Conservation (phyloP, 2,113 vertebrate genomes). For the Ifrita kowaldi region DNA sequence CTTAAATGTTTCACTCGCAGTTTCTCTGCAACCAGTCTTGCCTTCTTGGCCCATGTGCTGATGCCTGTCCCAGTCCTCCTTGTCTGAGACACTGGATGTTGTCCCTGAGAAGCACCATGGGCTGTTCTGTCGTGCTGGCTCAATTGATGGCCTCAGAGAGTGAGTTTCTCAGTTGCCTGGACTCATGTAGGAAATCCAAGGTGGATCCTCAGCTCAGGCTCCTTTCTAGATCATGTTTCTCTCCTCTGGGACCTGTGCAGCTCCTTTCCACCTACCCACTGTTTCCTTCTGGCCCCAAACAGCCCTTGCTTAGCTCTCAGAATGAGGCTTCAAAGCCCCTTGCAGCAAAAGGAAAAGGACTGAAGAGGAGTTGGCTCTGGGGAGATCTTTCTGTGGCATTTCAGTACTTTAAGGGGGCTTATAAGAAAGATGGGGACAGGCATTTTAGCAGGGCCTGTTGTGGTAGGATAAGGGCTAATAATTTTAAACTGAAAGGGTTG, state of each 20-base stretch:
- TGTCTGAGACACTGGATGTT: not conserved
- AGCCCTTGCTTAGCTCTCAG: too few species aligned
- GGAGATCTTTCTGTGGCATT: not conserved
- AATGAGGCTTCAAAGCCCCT: not conserved
- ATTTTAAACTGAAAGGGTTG: not conserved
- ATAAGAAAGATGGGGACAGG: not conserved
- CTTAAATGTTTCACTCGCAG: rapidly evolving
- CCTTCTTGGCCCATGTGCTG: not conserved
- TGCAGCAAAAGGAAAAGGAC: not conserved
- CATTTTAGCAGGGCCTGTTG: not conserved
- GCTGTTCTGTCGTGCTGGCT: not conserved
- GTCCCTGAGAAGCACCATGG: not conserved
- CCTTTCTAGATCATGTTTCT: not conserved
- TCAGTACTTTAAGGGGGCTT: not conserved
- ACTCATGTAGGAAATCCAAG: not conserved
- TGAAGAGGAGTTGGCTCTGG: not conserved
- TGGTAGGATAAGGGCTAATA: not conserved
- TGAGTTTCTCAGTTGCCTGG: not conserved
- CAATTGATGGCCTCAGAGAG: not conserved
- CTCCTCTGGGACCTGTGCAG: too few species aligned
- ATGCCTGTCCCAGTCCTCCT: not conserved
- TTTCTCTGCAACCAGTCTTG: not conserved
- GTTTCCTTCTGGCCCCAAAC: not conserved
- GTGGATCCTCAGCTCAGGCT: not conserved
- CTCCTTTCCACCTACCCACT: too few species aligned